Evolutionary conservation across 2,113 vertebrate species (phyloP).

Genomic region (Murina feae): DNA sequence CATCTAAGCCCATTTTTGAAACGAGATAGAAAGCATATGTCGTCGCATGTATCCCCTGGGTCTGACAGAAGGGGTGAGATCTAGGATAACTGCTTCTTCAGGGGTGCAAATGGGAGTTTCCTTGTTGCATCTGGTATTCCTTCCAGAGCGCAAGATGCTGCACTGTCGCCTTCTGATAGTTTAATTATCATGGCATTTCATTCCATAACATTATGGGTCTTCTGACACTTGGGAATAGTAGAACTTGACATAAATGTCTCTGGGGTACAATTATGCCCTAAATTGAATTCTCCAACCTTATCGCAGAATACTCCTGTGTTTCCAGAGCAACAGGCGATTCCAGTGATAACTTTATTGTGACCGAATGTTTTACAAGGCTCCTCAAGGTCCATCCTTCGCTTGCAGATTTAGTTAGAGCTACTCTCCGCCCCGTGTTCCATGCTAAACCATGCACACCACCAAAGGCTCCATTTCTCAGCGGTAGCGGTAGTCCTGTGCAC

Average conservation of each 20-base stretch:
- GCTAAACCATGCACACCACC: neutral
- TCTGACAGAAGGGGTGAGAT: conserved; percentile 15
- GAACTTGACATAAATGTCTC: neutral
- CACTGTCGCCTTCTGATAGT: neutral
- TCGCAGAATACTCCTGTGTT: neutral
- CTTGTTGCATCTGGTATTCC: neutral
- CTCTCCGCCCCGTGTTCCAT: rapidly evolving
- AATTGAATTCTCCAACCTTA: neutral
- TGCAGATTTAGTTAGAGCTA: neutral
- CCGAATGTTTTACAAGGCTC: neutral
- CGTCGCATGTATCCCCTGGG: neutral
- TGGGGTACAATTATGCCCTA: neutral
- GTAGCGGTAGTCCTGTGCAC: neutral
- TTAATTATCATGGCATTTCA: neutral
- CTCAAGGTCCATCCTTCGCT: neutral
- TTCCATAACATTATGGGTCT: neutral
- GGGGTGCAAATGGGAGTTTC: neutral
- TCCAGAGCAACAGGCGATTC: neutral
- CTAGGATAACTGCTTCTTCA: neutral
- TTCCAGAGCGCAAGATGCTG: neutral
- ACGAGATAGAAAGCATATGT: conserved; percentile 48
- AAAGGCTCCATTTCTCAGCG: neutral
- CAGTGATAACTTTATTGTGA: neutral
- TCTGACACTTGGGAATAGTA: neutral
- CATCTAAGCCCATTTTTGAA: conserved; percentile 41